A percentile compares a stretch with the other conserved stretches of the same genome.
These are phyloP conservation scores for Lepeophtheirus salmonis DNA, from an alignment of 1,140 invertebrate species.

Conservation along the genomic window DNA sequence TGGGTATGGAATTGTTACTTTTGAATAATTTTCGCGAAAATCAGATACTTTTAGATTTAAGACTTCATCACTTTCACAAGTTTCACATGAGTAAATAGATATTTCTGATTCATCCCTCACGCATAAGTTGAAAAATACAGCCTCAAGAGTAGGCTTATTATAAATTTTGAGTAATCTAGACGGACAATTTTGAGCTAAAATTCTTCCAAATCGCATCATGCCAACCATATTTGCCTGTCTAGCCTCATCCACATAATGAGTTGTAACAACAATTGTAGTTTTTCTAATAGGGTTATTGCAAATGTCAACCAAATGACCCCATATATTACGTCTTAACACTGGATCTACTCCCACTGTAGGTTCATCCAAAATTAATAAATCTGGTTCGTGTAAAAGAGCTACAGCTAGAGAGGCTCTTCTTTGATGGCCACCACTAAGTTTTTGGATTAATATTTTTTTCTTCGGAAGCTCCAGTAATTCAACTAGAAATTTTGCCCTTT, in stretches of 20 bases:
- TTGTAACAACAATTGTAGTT: slow-evolving; percentile 79
- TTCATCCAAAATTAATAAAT: slow-evolving; percentile 79
- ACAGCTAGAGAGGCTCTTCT: slow-evolving; percentile 76
- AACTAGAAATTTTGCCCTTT: slow-evolving; percentile 64
- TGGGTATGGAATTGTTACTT: too few relatives aligned
- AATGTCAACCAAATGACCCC: slow-evolving; percentile 69
- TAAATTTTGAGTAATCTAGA: slow-evolving; percentile 58
- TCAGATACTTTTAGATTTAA: too few relatives aligned
- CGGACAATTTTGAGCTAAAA: slow-evolving; percentile 76
- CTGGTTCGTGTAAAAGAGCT: slow-evolving; percentile 75
- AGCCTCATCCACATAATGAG: slow-evolving; percentile 83
- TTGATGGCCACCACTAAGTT: slow-evolving; percentile 80
- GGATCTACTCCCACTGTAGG: slow-evolving; percentile 86
- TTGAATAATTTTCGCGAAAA: too few relatives aligned
- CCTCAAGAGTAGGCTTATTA: slow-evolving; percentile 60
- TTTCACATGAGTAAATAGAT: too few relatives aligned
- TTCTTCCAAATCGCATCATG: slow-evolving; percentile 42
- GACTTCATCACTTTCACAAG: not conserved
- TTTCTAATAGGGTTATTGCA: slow-evolving; percentile 48
- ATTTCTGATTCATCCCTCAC: too few relatives aligned
- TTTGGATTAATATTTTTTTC: slow-evolving; percentile 61
- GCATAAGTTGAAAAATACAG: slow-evolving; percentile 79
- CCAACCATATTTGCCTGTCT: slow-evolving; percentile 64
- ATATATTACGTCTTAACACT: slow-evolving; percentile 56
- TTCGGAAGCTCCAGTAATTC: slow-evolving; percentile 72